Conservation (phyloP, 2,113 vertebrate genomes). For the Toxotes chatareus region DNA sequence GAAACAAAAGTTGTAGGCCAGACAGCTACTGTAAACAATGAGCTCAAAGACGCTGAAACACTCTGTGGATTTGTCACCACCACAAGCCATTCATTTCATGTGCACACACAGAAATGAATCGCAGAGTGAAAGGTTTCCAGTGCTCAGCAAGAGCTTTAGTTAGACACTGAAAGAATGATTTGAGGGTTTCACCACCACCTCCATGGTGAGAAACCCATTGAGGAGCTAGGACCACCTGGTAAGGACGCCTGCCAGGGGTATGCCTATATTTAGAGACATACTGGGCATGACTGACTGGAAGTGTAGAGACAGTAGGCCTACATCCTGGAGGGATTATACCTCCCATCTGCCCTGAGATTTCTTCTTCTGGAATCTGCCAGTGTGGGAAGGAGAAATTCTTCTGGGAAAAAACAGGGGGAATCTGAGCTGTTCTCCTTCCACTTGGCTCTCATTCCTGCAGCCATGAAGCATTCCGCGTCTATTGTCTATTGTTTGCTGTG, state of each 20-base stretch:
- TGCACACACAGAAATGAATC: too few species aligned
- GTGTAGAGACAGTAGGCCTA: constrained; percentile 34
- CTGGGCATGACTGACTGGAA: constrained; percentile 48
- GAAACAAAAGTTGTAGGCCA: too few species aligned
- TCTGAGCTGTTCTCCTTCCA: constrained; percentile 50
- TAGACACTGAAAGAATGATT: neutral
- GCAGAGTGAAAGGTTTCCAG: neutral
- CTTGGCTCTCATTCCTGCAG: constrained; percentile 54
- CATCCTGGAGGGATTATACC: constrained; percentile 72
- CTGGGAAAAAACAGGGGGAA: neutral
- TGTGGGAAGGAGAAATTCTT: constrained; percentile 39
- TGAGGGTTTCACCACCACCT: constrained; percentile 22
- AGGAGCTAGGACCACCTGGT: constrained; percentile 28
- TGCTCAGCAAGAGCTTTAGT: neutral
- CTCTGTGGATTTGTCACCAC: too few species aligned
- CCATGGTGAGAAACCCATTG: neutral
- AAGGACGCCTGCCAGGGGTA: constrained; percentile 32
- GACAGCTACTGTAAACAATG: too few species aligned
- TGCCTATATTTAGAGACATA: constrained; percentile 50
- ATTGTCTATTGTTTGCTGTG: constrained; percentile 60
- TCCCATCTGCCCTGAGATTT: constrained; percentile 76
- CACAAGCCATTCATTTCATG: too few species aligned
- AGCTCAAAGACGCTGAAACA: too few species aligned
- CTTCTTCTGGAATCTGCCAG: constrained; percentile 51
- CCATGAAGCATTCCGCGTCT: constrained; percentile 14